Base-by-base conservation (phyloP, 2,888 invertebrate genomes). In the Caenorhabditis sulstoni region DNA sequence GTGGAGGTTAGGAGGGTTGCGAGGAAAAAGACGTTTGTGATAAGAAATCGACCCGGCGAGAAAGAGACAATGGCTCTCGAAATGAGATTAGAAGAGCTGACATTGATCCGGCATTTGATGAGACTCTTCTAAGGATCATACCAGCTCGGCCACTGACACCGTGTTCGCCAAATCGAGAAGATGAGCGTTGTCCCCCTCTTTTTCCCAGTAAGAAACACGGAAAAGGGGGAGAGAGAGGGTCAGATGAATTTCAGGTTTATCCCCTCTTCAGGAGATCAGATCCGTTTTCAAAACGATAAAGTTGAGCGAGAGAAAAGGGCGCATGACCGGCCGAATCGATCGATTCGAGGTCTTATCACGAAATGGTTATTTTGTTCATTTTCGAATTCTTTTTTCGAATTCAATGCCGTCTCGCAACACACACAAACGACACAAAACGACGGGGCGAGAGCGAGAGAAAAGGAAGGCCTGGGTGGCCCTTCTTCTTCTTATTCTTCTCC, bases 281-380 rank as follows among this genome's bases (percentile, higher is more conserved):
- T 29, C 29, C 29, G 29, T 5, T 7, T 29, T 29, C 29, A 29
- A 29, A 29, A 3, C 29, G 29, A 29, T 29, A 3, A 29, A 37
- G 41, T 44, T 11, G 22, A 58, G 41, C 41, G 22, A 58, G 14
- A 16, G 37, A 41, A 20, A 41, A 4, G 3, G 45, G 12, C 62
- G 37, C 50, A 62, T 62, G 62, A 62, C 49, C 50, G 49, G 39
- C 49, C 62, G 29, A 62, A 62, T 62, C 62, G 35, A 62, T 50
- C 61, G 59, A 23, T 47, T 29, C 41, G 44, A 44, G 58, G 23
- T 23, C 23, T 61, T 61, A 47, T 47, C 45, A 35, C 29, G 47
- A 47, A 45, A 23, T 29, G 59, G 59, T 18, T 61, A 45, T 61
- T 61, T 61, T 29, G 61, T 61, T 39, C 50, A 50, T 22, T 50